Percentiles rank a stretch among this genome's conserved stretches.
Conservation (phyloP, 2,797 vertebrate species). For the Rhinatrema bivittatum region DNA sequence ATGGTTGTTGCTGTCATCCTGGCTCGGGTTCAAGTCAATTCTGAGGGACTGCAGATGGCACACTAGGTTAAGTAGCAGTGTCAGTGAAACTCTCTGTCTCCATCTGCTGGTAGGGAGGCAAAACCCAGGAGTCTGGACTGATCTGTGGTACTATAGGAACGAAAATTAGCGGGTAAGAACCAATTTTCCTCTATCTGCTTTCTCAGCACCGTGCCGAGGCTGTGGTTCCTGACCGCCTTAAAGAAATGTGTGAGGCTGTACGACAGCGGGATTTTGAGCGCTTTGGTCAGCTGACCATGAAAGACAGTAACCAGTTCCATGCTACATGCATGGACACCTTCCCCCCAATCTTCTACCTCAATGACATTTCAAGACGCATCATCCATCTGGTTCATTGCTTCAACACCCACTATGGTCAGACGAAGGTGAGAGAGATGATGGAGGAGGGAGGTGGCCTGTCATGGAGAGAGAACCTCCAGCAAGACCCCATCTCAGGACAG, state of each 20-base stretch:
- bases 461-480: too few species aligned
- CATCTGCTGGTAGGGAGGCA: too few species aligned
- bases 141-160: too few species aligned
- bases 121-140: too few species aligned
- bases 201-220: conserved; percentile 73
- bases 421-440: conserved; percentile 55
- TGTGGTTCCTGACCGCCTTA: conserved; percentile 74
- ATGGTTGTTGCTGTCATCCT: too few species aligned
- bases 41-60: too few species aligned
- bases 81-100: too few species aligned
- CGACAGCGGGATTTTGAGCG: conserved; percentile 65
- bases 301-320: conserved; percentile 95
- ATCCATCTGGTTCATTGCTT: conserved; percentile 78
- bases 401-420: conserved; percentile 68
- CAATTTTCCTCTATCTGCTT: too few species aligned
- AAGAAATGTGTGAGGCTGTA: conserved; percentile 69
- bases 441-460: not conserved
- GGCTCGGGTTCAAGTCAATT: too few species aligned
- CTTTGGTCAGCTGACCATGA: conserved; percentile 86
- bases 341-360: conserved; percentile 93
- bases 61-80: too few species aligned
- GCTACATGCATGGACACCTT: conserved; percentile 95
- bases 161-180: too few species aligned
- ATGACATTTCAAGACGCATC: conserved; percentile 65
- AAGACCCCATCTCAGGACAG: too few species aligned